These are phyloP conservation scores for Thryonomys swinderianus DNA, from an alignment of 2,113 vertebrate genomes.

Conservation along the genomic window DNA sequence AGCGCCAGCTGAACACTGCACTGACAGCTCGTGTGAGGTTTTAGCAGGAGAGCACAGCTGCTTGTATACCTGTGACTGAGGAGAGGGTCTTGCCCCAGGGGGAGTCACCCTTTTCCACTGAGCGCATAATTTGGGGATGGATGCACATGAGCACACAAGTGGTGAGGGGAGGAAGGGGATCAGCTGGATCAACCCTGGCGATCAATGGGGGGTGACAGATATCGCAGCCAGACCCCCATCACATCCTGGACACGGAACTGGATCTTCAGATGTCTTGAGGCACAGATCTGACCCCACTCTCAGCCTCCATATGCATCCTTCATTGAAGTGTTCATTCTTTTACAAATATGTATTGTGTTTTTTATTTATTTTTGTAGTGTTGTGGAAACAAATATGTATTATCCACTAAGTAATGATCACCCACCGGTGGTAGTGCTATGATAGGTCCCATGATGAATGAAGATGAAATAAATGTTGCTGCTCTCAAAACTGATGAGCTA, in stretches of 20 bases:
- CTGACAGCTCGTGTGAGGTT: not conserved
- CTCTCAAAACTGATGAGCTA: not conserved
- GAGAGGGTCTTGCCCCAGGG: no score
- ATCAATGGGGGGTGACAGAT: no score
- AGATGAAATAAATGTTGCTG: constrained; percentile 26
- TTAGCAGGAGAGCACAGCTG: no score
- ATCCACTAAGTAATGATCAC: not conserved
- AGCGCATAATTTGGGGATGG: no score
- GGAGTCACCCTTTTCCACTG: no score
- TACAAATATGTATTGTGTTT: not conserved
- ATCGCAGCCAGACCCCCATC: no score
- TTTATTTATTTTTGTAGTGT: not conserved
- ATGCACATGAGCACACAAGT: no score
- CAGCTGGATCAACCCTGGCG: no score
- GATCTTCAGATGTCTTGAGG: not conserved
- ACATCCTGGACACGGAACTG: not conserved
- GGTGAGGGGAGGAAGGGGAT: no score
- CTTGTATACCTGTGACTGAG: no score
- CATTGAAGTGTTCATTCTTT: not conserved
- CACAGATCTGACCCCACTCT: not conserved
- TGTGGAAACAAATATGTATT: not conserved
- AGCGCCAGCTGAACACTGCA: not conserved
- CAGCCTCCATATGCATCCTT: not conserved
- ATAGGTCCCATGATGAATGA: not conserved
- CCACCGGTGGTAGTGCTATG: not conserved